Base-by-base conservation (phyloP, 35 echinoderm and acorn worm species). In the Holothuria glaberrima region DNA sequence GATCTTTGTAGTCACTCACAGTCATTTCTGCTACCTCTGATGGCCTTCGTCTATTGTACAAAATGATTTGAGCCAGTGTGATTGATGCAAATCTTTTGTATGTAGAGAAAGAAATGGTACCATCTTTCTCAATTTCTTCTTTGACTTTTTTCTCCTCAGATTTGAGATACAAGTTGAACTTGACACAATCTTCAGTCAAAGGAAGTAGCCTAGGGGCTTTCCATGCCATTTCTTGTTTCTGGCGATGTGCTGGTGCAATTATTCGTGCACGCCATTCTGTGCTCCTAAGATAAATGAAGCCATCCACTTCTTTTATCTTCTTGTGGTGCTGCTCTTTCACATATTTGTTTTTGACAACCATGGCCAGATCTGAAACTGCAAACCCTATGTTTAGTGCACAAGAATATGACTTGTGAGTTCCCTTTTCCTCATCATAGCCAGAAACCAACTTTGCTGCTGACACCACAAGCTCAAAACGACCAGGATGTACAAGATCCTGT, bases 101-200 rank as follows among this genome's bases (percentile, higher is more conserved):
- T 6, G 13, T 82, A 28, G 38, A 24, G 4, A 41, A 24, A 22
- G 57, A 22, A 82, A 90, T 52, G 1, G 18, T 77, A 0, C 69
- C 90, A 61, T 74, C 54, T 57, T 74, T 46, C 52, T 92, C 61
- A 86, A 71, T 86, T 90, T 82, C 12, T 44, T 9, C 50, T 19
- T 90, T 90, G 5, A 85, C 26, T 30, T 73, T 58, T 7, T 71
- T 50, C 67, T 86, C 90, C 30, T 86, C 81, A 50, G 52, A 17
- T 68, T 31, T 62, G 52, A 91, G 78, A 36, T 70, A 46, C 27
- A 50, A 22, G 38, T 88, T 72, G 6, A 92, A 58, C 28, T 38
- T 79, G 38, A 92, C 36, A 32, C 81, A 86, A 68, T 88, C 91
- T 59, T 92, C 71, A 30, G 91, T 87, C 33, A 88, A 68, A 14